phyloP scores from a whole-genome alignment of 1,140 invertebrate genomes.

The Hydropsyche tenuis region DNA sequence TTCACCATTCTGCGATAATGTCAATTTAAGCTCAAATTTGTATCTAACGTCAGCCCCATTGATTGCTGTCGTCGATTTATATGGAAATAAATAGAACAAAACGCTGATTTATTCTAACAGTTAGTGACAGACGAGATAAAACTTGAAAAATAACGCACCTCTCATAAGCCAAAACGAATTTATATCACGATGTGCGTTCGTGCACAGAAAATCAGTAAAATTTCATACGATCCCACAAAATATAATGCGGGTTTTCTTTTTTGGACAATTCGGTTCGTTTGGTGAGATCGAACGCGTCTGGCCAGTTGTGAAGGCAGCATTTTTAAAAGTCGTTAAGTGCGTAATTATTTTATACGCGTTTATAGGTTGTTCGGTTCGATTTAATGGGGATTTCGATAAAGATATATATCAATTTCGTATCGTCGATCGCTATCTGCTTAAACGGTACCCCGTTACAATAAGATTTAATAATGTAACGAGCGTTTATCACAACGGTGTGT shows the following conservation, averaged over 20 bases:
- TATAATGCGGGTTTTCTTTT: neutral
- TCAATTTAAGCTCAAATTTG: slow-evolving; percentile 27
- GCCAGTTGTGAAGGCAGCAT: neutral
- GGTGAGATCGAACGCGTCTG: neutral
- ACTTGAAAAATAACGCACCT: slow-evolving; percentile 1
- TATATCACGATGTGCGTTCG: neutral
- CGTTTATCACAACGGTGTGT: neutral
- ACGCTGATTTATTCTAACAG: slow-evolving; percentile 30
- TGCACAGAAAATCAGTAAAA: neutral
- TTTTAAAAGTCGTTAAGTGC: slow-evolving; percentile 18
- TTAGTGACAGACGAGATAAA: slow-evolving; percentile 24
- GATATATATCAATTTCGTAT: slow-evolving; percentile 14
- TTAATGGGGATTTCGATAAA: slow-evolving; percentile 17
- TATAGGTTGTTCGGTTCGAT: slow-evolving; percentile 5
- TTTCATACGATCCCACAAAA: slow-evolving; percentile 2
- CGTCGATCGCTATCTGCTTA: neutral
- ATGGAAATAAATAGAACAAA: slow-evolving; percentile 9
- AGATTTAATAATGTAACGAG: neutral
- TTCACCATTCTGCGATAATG: slow-evolving; percentile 23
- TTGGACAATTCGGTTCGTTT: neutral
- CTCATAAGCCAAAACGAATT: neutral
- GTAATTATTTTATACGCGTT: slow-evolving; percentile 17
- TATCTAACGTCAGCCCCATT: slow-evolving; percentile 14
- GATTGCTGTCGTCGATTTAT: slow-evolving; percentile 9
- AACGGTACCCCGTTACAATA: neutral